A percentile compares a stretch with the other conserved stretches of the same genome.
phyloP scores from a whole-genome alignment of 1,140 invertebrate genomes.

The Tetragnatha versicolor region DNA sequence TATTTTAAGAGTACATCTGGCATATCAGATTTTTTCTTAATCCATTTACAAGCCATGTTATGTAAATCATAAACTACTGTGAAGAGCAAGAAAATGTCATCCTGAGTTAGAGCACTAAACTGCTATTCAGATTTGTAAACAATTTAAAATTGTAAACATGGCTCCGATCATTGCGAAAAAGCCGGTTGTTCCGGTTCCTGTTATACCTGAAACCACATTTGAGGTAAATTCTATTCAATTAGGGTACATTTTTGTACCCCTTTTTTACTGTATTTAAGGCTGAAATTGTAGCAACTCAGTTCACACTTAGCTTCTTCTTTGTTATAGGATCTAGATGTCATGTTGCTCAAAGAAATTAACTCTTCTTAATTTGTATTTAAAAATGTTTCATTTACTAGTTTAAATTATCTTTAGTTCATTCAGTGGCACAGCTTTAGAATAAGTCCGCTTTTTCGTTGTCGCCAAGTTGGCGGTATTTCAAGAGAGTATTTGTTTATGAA shows the following conservation, averaged over 20 bases:
- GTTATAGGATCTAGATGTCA: neutral
- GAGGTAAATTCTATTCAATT: neutral
- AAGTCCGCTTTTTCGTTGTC: too few species aligned
- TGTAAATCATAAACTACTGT: too few species aligned
- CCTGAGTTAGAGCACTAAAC: too few species aligned
- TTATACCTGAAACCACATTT: slow-evolving; percentile 3
- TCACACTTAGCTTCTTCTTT: neutral
- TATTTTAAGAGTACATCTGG: too few species aligned
- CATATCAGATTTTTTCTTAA: too few species aligned
- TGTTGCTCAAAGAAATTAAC: neutral
- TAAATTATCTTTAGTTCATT: neutral
- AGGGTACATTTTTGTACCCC: neutral
- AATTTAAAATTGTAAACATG: slow-evolving; percentile 5
- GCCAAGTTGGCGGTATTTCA: too few species aligned
- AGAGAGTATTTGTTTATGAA: too few species aligned
- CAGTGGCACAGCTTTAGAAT: too few species aligned
- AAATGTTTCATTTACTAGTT: neutral
- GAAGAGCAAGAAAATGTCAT: too few species aligned
- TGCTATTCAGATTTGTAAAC: too few species aligned
- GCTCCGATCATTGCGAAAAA: slow-evolving; percentile 36
- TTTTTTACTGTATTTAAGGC: neutral
- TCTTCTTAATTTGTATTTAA: neutral
- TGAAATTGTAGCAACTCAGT: neutral
- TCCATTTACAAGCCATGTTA: too few species aligned
- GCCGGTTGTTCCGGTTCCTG: neutral